These are phyloP conservation scores for Ceuthmochares aereus DNA, from an alignment of 2,113 vertebrate genomes.

Conservation along the genomic window DNA sequence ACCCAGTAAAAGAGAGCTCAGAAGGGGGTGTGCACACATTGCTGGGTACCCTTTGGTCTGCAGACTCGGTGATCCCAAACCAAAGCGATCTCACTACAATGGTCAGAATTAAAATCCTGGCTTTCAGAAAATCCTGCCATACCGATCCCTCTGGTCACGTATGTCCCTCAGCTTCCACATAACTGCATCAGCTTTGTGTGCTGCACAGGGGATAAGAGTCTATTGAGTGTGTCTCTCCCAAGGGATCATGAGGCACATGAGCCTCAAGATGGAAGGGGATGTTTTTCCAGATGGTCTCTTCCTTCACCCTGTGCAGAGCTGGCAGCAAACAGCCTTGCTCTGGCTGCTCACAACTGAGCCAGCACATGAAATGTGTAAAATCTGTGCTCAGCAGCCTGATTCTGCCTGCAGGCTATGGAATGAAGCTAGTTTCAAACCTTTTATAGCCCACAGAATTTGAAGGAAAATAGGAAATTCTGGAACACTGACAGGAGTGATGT, in stretches of 20 bases:
- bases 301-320: not conserved
- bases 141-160: not conserved
- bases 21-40: rapidly evolving
- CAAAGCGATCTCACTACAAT: not conserved
- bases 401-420: not conserved
- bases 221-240: not conserved
- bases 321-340: not conserved
- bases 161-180: rapidly evolving
- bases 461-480: not conserved
- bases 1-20: not conserved
- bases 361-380: not conserved
- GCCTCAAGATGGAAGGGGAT: not conserved
- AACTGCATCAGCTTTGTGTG: not conserved
- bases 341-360: not conserved
- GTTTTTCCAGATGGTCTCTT: constrained; percentile 44
- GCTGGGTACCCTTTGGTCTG: not conserved
- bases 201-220: rapidly evolving
- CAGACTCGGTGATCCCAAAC: not conserved
- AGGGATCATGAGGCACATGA: not conserved
- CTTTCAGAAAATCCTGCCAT: not conserved
- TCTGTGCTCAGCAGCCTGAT: not conserved
- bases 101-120: not conserved
- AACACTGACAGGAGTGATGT: not conserved
- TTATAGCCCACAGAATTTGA: not conserved
- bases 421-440: not conserved